A percentile compares a stretch with the other conserved stretches of the same genome.
phyloP scores from a whole-genome alignment of 2,888 invertebrate species.

The Eupelmus urozonus region DNA sequence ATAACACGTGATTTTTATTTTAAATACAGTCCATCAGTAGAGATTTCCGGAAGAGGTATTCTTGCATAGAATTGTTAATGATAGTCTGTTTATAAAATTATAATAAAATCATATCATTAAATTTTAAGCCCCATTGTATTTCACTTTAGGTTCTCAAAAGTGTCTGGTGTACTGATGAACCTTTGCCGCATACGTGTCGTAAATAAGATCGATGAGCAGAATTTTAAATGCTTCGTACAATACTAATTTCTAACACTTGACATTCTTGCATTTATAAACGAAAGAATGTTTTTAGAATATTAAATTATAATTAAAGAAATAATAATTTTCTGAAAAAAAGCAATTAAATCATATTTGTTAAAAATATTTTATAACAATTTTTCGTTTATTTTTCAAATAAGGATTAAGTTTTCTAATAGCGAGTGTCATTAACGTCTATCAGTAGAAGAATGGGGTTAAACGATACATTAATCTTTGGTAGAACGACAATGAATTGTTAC shows the following conservation, averaged over 20 bases:
- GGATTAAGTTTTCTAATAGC: slow-evolving; percentile 9
- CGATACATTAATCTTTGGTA: slow-evolving; percentile 25
- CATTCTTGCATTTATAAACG: background rate
- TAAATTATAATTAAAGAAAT: too few relatives aligned
- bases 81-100: slow-evolving; percentile 2
- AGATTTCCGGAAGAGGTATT: too few relatives aligned
- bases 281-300: too few relatives aligned
- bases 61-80: background rate
- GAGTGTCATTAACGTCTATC: background rate
- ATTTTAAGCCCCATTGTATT: slow-evolving; percentile 16
- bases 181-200: background rate
- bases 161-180: slow-evolving; percentile 23
- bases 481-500: slow-evolving; percentile 10
- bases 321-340: background rate
- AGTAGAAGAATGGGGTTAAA: slow-evolving; percentile 20
- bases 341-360: background rate
- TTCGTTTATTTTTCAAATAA: too few relatives aligned
- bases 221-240: slow-evolving; percentile 29
- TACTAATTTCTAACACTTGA: too few relatives aligned
- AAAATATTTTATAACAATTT: too few relatives aligned
- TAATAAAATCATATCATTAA: slow-evolving; percentile 9
- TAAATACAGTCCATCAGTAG: too few relatives aligned
- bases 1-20: too few relatives aligned
- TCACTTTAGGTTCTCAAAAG: slow-evolving; percentile 17
- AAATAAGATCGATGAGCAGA: slow-evolving; percentile 5